phyloP scores from a whole-genome alignment of 1,140 invertebrate species.

The Euura saliciscinereae region DNA sequence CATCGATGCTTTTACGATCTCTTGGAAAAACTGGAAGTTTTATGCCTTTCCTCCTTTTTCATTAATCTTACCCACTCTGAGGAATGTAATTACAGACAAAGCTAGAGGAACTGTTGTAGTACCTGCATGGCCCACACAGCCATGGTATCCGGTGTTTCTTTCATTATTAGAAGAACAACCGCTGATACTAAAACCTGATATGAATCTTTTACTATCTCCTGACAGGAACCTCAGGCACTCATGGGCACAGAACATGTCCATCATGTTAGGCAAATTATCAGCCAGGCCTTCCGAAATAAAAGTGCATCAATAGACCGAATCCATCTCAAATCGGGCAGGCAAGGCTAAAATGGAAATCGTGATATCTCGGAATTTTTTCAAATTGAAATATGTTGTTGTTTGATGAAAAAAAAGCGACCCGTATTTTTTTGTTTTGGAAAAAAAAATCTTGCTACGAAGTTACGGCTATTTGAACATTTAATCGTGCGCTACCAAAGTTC shows the following conservation, averaged over 20 bases:
- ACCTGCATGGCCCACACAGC: conserved; percentile 29
- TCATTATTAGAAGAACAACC: conserved; percentile 26
- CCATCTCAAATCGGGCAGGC: too few species aligned
- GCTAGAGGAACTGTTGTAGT: conserved; percentile 31
- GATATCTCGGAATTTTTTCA: too few species aligned
- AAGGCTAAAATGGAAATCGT: too few species aligned
- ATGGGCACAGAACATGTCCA: conserved; percentile 7
- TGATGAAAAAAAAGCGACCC: too few species aligned
- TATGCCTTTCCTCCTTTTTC: not conserved
- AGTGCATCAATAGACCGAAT: too few species aligned
- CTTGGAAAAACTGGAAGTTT: not conserved
- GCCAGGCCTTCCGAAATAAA: conserved; percentile 15
- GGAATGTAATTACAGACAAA: conserved; percentile 14
- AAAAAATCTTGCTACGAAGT: too few species aligned
- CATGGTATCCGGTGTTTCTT: conserved; percentile 39
- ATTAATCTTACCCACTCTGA: not conserved
- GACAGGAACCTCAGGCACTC: conserved; percentile 16
- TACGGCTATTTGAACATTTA: too few species aligned
- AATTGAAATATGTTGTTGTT: too few species aligned
- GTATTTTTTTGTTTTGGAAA: too few species aligned
- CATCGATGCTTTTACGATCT: not conserved
- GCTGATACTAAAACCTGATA: conserved; percentile 27
- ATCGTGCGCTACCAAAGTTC: too few species aligned
- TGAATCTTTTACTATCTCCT: conserved; percentile 22
- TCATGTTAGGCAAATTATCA: conserved; percentile 21